These are phyloP conservation scores for Piprites chloris DNA, from an alignment of 2,113 vertebrate species.

Conservation along the genomic window DNA sequence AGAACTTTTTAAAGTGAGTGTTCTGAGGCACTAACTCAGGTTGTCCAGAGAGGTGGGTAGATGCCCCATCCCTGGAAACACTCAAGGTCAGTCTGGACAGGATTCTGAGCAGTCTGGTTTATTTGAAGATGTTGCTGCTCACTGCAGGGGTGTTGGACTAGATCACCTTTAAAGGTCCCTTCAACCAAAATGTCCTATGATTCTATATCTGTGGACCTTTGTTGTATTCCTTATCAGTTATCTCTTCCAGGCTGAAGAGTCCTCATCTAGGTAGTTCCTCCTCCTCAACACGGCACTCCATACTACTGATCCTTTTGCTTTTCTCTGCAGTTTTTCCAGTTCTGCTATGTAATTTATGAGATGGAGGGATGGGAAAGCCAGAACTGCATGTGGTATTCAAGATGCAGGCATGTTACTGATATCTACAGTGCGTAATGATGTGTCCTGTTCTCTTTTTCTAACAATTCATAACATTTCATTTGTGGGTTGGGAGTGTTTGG, in stretches of 20 bases:
- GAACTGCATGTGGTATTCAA: slow-evolving; percentile 13
- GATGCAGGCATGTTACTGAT: background rate
- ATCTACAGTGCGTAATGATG: background rate
- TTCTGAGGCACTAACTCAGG: background rate
- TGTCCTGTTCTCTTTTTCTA: background rate
- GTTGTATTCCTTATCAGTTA: background rate
- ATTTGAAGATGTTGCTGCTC: background rate
- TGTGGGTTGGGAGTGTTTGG: background rate
- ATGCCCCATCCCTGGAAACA: background rate
- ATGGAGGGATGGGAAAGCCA: slow-evolving; percentile 21
- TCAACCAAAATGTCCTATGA: background rate
- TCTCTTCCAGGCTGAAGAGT: background rate
- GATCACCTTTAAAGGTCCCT: background rate
- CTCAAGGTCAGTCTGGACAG: background rate
- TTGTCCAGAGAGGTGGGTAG: background rate
- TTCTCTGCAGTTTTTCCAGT: slow-evolving; percentile 19
- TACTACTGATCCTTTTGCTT: slow-evolving; percentile 10
- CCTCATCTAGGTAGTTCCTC: background rate
- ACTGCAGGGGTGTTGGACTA: background rate
- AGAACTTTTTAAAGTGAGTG: background rate
- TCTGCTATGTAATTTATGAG: slow-evolving; percentile 10
- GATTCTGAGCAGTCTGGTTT: background rate
- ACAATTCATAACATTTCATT: background rate
- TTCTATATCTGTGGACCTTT: background rate
- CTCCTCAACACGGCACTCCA: background rate